Evolutionary conservation across 92 coral and sea anemone species (phyloP), one percentile per base, ranked within the genome.

Genomic region (Parazoanthus darwini): DNA sequence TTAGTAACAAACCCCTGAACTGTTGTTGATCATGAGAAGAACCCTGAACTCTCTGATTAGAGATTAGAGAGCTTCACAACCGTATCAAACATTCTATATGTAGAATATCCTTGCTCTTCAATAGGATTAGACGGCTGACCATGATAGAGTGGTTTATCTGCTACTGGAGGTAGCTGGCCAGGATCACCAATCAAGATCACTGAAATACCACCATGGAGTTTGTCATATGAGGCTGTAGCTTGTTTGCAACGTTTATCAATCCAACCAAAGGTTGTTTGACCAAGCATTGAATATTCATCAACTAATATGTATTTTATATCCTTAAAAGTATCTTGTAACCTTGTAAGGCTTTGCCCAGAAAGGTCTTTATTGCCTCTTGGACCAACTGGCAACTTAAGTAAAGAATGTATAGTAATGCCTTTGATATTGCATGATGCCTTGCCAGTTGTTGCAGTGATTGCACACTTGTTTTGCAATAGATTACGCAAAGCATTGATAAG

Each of bases 361-460:
- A 90, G 87, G 75, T 90, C 89, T 79, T 73, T 86, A 66, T 86
- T 73, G 44, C 76, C 81, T 89, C 88, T 89, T 89, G 89, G 37
- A 18, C 89, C 92, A 65, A 90, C 82, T 35, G 92, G 88, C 56
- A 90, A 85, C 74, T 86, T 86, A n/a, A 90, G 78, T 54, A 90
- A 73, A 36, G 92, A 86, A 75, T 90, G 92, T 71, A 90, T 90
- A 50, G 90, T 90, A 38, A 86, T 66, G 43, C 90, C 92, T 85
- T 58, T 82, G 71, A 65, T 86, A 51, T 90, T 85, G 59, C 58
- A 90, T 58, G 89, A 85, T 10, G 92, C 92, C 73, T 90, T 90
- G 23, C 90, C 92, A 3, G 90, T 86, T 23, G 92, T 86, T n/a
- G 83, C 90, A 44, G 90, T 86, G 18, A 86, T 77, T 1, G 83